Percentiles rank a stretch among this genome's conserved stretches.
These are phyloP conservation scores for Tragopan temminckii DNA, from an alignment of 2,797 vertebrate species.

Conservation along the genomic window DNA sequence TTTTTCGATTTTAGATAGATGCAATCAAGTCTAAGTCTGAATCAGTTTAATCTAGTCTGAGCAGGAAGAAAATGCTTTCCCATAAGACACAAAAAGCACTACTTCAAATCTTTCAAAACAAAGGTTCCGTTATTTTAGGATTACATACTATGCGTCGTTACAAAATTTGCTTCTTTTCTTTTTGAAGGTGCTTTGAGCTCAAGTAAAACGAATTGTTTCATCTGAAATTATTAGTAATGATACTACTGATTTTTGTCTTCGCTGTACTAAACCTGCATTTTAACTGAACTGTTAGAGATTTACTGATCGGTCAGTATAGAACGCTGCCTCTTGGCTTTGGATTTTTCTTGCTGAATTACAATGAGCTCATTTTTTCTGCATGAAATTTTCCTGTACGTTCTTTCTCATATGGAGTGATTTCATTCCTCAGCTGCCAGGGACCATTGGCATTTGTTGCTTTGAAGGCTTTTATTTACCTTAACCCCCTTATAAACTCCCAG, in stretches of 20 bases:
- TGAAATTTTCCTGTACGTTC: not conserved
- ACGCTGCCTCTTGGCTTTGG: too few relatives aligned
- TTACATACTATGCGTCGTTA: not conserved
- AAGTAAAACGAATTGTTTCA: not conserved
- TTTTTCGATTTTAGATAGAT: not conserved
- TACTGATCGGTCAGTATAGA: not conserved
- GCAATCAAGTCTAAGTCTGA: not conserved
- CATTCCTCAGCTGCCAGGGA: not conserved
- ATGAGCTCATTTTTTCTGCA: not conserved
- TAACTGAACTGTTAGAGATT: too few relatives aligned
- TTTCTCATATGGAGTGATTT: not conserved
- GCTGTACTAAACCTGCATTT: not conserved
- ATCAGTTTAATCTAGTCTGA: not conserved
- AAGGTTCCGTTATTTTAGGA: not conserved
- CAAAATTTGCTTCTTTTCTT: not conserved
- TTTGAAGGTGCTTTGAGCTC: not conserved
- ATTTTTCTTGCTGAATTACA: not conserved
- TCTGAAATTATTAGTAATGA: not conserved
- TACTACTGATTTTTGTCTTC: not conserved
- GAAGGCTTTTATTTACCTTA: not conserved
- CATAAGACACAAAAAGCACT: fast-evolving
- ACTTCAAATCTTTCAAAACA: not conserved
- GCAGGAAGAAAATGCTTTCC: not conserved
- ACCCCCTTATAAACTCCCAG: not conserved
- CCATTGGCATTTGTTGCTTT: not conserved